Percentiles rank a stretch among this genome's conserved stretches.
Evolutionary conservation across 2,797 vertebrate genomes (phyloP).

Genomic region (Chrysocyon brachyurus): DNA sequence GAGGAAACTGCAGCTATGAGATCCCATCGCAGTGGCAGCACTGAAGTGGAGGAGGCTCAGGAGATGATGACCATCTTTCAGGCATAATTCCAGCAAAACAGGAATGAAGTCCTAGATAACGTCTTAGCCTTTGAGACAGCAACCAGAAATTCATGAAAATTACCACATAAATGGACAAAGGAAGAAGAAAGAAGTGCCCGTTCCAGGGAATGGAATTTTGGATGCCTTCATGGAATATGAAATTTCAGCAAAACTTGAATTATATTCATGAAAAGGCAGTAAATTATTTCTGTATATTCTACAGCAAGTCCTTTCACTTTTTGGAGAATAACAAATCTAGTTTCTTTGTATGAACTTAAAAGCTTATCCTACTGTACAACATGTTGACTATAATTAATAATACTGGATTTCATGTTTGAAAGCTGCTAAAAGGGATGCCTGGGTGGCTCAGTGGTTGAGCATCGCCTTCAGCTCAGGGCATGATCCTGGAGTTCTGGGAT

Average conservation of each 20-base stretch:
- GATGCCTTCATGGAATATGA: not conserved
- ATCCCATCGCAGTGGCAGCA: not conserved
- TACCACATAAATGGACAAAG: not conserved
- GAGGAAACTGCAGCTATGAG: not conserved
- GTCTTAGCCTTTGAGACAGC: not conserved
- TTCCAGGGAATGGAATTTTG: not conserved
- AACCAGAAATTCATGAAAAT: slow-evolving; percentile 15
- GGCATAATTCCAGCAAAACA: not conserved
- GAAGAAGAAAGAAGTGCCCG: not conserved
- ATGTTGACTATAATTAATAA: not conserved
- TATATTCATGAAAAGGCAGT: not conserved
- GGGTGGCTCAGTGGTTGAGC: no score
- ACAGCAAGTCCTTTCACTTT: not conserved
- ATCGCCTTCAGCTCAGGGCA: no score
- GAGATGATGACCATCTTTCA: not conserved
- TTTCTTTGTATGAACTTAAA: slow-evolving; percentile 34
- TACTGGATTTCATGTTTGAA: not conserved
- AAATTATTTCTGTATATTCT: not conserved
- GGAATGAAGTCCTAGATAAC: not conserved
- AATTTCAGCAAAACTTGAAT: not conserved
- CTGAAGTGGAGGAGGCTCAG: not conserved
- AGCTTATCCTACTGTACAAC: not conserved
- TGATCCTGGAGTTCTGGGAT: no score
- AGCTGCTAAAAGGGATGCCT: not conserved
- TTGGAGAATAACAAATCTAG: not conserved